Conservation (phyloP, 2,113 vertebrate species). For the Corythornis cristatus region DNA sequence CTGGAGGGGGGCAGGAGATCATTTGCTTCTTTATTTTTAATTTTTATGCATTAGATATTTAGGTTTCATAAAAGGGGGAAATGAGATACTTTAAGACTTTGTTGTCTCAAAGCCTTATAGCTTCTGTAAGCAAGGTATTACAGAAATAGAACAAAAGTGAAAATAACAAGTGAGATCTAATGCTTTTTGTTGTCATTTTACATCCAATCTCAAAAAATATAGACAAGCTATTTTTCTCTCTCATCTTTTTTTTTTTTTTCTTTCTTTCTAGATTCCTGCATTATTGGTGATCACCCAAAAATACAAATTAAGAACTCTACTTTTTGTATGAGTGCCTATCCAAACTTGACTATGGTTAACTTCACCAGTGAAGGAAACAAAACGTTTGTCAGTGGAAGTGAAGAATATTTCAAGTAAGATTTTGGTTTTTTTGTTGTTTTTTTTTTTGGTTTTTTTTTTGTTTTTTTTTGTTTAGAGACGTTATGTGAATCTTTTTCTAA, state of each 20-base stretch:
- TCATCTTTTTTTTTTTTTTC: not conserved
- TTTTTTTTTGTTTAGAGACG: not conserved
- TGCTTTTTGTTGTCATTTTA: not conserved
- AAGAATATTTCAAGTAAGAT: slow-evolving; percentile 99
- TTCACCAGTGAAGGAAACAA: slow-evolving; percentile 88
- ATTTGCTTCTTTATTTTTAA: not conserved
- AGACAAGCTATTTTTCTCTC: not conserved
- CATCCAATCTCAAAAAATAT: not conserved
- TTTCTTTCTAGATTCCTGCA: slow-evolving; percentile 86
- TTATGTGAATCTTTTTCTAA: not conserved
- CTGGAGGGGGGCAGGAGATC: not conserved
- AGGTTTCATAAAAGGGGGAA: not conserved
- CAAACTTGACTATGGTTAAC: slow-evolving; percentile 88
- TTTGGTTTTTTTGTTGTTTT: no score
- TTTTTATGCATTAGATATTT: not conserved
- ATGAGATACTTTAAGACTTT: not conserved
- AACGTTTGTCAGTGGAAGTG: slow-evolving; percentile 95
- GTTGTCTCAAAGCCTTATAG: not conserved
- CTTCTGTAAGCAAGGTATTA: not conserved
- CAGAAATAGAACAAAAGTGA: not conserved
- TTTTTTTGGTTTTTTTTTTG: no score
- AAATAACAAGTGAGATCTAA: no score
- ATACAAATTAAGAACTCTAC: slow-evolving; percentile 91
- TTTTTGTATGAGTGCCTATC: slow-evolving; percentile 92
- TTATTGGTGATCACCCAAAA: slow-evolving; percentile 87